Evolutionary conservation across 2,888 invertebrate species (phyloP), one percentile per base, ranked within the genome.

Genomic region (Lepetodrilus schrolli): DNA sequence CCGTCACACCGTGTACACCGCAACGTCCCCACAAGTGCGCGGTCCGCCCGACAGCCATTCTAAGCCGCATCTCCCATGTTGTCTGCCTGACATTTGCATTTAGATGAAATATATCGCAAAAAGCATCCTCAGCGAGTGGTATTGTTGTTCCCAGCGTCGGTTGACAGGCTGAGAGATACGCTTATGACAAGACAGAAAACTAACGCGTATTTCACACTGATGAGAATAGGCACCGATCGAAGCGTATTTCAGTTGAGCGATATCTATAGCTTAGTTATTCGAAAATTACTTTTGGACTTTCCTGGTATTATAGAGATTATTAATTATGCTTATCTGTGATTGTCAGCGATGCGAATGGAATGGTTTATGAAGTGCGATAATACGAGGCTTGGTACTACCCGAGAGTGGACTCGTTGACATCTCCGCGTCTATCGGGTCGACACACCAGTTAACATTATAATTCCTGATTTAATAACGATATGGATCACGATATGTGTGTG

Each of bases 61-160:
- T 58, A 58, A 58, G 58, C 58, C 58, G 34, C 58, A 58, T 58
- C 58, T 58, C 58, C 26, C 58, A 30, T 58, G 26, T 58, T 58
- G 34, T 58, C 58, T 30, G 34, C 30, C 58, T 58, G 58, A 58
- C 34, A 58, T 58, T 58, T 58, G 58, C 58, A 58, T 58, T 58
- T 58, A 58, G 58, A 58, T 58, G 58, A 58, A 58, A 58, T 58
- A n/a, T n/a, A 58, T 58, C 58, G 26, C 58, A 58, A 58, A 58
- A 58, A 58, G 34, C 58, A 58, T 17, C 58, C 23, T n/a, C 30
- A 58, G 34, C 58, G 34, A 34, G 43, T 58, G 30, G 30, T 30
- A 58, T 58, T 58, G 58, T 58, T 23, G 58, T 26, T n/a, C 58
- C 1, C 17, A 23, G 34, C 58, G 34, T 30, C 26, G 17, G 26